Conservation (phyloP, 2,797 vertebrate species). For the Cirrhinus molitorella region DNA sequence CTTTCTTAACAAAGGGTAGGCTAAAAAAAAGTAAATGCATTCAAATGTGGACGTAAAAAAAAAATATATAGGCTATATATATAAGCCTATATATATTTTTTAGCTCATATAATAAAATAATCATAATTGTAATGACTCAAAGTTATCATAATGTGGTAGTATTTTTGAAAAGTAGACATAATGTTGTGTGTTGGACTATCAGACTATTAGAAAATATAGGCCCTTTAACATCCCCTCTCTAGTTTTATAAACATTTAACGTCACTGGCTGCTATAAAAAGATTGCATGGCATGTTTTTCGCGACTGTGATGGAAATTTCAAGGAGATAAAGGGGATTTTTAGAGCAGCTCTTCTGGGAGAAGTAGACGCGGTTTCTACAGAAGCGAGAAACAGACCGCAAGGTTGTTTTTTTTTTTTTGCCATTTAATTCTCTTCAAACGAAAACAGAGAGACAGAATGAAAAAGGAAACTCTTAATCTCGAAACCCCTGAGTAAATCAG, state of each 20-base stretch:
- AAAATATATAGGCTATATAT: too few species aligned
- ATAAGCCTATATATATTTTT: too few species aligned
- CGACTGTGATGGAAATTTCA: neutral
- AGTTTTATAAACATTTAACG: neutral
- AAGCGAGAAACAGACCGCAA: slow-evolving; percentile 24
- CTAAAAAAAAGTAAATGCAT: too few species aligned
- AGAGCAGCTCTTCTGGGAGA: slow-evolving; percentile 5
- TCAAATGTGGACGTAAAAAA: too few species aligned
- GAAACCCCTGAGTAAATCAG: neutral
- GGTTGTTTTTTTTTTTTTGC: too few species aligned
- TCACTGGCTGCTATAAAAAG: neutral
- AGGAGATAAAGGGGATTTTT: slow-evolving; percentile 19
- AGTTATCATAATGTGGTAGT: too few species aligned
- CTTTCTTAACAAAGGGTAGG: too few species aligned
- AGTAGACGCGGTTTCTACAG: slow-evolving; percentile 22
- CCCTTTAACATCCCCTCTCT: neutral
- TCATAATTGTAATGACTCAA: neutral
- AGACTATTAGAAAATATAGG: neutral
- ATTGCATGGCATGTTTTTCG: neutral
- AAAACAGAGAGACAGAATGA: neutral
- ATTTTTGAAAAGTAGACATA: neutral
- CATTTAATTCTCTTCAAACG: slow-evolving; percentile 1
- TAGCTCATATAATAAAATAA: neutral
- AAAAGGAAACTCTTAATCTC: neutral
- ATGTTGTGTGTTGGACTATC: too few species aligned